These are phyloP conservation scores for Prinia subflava DNA, from an alignment of 2,113 vertebrate genomes.

Conservation along the genomic window DNA sequence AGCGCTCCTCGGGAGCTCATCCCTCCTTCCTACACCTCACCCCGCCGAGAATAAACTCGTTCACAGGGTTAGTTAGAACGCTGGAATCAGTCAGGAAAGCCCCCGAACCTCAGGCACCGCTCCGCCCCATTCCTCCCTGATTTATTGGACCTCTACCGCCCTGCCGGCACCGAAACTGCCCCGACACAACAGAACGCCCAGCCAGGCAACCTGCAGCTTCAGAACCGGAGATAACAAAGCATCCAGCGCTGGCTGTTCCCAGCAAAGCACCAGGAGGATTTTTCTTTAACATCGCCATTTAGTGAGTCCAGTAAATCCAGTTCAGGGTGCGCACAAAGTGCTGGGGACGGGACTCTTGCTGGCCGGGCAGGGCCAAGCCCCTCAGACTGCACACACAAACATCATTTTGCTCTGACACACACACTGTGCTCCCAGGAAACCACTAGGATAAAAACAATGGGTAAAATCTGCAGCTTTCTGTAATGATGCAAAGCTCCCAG, in stretches of 20 bases:
- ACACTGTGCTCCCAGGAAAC: neutral
- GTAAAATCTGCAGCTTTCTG: neutral
- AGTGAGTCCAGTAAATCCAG: neutral
- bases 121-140: neutral
- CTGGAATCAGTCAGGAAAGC: neutral
- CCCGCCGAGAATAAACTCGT: conserved; percentile 6
- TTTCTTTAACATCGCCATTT: neutral
- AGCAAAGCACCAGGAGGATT: neutral
- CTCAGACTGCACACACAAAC: neutral
- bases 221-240: neutral
- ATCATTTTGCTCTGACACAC: neutral
- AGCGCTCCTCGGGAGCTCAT: neutral
- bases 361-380: neutral
- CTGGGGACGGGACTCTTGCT: neutral
- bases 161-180: neutral
- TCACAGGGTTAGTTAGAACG: neutral
- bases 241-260: neutral
- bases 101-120: neutral
- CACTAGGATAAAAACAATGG: neutral
- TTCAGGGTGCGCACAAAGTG: fast-evolving
- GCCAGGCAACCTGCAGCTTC: neutral
- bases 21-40: conserved; percentile 26
- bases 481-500: neutral
- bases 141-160: neutral
- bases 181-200: neutral